These are phyloP conservation scores for Beris morrisii DNA, from an alignment of 2,888 invertebrate species.

Conservation along the genomic window DNA sequence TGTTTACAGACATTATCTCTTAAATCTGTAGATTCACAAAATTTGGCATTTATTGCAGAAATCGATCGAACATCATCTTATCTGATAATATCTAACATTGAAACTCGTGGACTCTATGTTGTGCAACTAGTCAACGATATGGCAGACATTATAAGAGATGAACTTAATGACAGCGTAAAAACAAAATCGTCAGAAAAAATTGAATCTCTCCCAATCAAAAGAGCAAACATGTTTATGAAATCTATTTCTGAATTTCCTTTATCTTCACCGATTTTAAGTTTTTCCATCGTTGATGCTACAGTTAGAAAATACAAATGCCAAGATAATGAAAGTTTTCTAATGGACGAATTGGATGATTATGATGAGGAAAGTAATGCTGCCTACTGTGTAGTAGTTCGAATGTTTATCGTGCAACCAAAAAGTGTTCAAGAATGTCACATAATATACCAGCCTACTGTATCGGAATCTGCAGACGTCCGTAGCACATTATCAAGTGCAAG, in stretches of 20 bases:
- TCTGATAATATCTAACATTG: constrained; percentile 85
- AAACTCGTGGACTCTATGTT: constrained; percentile 81
- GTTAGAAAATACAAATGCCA: constrained; percentile 58
- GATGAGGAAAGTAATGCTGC: constrained; percentile 62
- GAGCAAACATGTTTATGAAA: constrained; percentile 64
- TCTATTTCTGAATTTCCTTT: constrained; percentile 84
- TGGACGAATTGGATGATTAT: constrained; percentile 63
- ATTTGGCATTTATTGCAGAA: constrained; percentile 60
- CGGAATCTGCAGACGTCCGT: constrained; percentile 47
- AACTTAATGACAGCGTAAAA: constrained; percentile 5
- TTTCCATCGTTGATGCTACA: constrained; percentile 82
- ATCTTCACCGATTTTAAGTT: constrained; percentile 85
- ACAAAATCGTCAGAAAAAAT: constrained; percentile 20
- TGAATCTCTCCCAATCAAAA: constrained; percentile 11
- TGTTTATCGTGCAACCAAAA: constrained; percentile 85
- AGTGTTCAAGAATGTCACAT: constrained; percentile 84
- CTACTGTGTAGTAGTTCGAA: constrained; percentile 59
- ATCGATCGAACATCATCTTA: constrained; percentile 85
- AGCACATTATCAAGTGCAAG: constrained; percentile 44
- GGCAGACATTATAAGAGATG: constrained; percentile 7
- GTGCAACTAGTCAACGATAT: constrained; percentile 65
- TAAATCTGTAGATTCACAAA: constrained; percentile 47
- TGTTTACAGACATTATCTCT: constrained; percentile 88
- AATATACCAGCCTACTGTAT: constrained; percentile 60
- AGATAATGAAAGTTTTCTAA: constrained; percentile 53